Percentiles rank a stretch among this genome's conserved stretches.
Evolutionary conservation across 2,888 invertebrate species (phyloP).

Genomic region (Blastobasis adustella): DNA sequence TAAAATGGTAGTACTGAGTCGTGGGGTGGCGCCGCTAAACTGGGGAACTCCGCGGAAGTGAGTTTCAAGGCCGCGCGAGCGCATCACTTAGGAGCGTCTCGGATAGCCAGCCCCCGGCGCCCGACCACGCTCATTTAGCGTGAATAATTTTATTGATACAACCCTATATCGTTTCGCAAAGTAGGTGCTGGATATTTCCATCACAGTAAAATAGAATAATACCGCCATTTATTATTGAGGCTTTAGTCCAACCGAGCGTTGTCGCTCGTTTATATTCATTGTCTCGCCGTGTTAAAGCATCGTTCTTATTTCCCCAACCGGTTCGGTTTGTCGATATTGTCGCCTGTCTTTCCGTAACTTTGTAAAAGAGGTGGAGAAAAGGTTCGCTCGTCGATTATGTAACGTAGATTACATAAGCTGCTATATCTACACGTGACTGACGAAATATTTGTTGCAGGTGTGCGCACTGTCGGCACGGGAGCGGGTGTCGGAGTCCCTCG

Average conservation of each 20-base stretch:
- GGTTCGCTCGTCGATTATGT: slow-evolving; percentile 3
- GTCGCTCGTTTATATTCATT: background rate
- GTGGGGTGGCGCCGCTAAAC: no score
- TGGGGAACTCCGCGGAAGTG: background rate
- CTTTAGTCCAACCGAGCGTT: background rate
- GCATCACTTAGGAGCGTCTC: slow-evolving; percentile 6
- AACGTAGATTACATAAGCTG: background rate
- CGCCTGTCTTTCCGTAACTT: slow-evolving; percentile 5
- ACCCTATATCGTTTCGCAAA: background rate
- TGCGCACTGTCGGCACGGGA: slow-evolving; percentile 83
- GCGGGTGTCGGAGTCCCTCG: slow-evolving; percentile 71
- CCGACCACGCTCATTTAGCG: slow-evolving; percentile 5
- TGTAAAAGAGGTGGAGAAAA: background rate
- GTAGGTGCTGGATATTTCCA: background rate
- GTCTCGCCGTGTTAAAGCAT: background rate
- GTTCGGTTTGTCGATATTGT: slow-evolving; percentile 2
- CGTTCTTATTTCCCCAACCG: slow-evolving; percentile 2
- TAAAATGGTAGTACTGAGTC: no score
- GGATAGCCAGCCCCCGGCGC: slow-evolving; percentile 3
- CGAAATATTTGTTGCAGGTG: slow-evolving; percentile 63
- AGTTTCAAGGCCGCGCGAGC: slow-evolving; percentile 11
- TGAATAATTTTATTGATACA: slow-evolving; percentile 11
- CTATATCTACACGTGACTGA: background rate
- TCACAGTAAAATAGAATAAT: background rate
- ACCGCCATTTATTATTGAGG: background rate